phyloP scores from a whole-genome alignment of 2,888 invertebrate species.

The Eupithecia tripunctaria region DNA sequence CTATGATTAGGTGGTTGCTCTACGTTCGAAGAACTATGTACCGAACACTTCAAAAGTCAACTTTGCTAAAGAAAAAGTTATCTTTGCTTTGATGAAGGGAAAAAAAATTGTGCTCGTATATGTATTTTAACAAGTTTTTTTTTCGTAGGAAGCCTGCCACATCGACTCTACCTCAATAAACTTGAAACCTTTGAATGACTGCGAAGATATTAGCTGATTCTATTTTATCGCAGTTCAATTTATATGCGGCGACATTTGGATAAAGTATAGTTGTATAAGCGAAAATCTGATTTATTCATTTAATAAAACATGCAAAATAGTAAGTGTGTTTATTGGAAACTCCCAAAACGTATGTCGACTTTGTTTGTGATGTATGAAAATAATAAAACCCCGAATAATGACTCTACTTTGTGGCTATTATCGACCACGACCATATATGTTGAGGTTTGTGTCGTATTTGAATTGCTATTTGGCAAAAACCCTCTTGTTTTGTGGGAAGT shows the following conservation, averaged over 20 bases:
- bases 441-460: not conserved
- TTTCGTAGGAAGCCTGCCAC: slow-evolving; percentile 61
- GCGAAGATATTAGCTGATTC: slow-evolving; percentile 63
- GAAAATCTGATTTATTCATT: not conserved
- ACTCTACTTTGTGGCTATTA: not conserved
- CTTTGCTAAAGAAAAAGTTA: not conserved
- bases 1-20: no score
- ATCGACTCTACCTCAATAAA: slow-evolving; percentile 62
- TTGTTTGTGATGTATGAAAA: not conserved
- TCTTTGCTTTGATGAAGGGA: not conserved
- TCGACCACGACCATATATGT: no score
- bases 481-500: no score
- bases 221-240: slow-evolving; percentile 8
- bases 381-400: not conserved
- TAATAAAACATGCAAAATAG: not conserved
- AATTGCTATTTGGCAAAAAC: not conserved
- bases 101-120: no score
- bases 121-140: not conserved
- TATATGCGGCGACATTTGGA: not conserved
- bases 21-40: no score
- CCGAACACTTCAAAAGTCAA: not conserved
- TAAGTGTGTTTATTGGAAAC: not conserved
- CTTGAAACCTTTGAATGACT: slow-evolving; percentile 70
- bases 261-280: not conserved
- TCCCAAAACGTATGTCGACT: not conserved